These are phyloP conservation scores for Eupsilia transversa DNA, from an alignment of 2,888 invertebrate genomes.

Conservation along the genomic window DNA sequence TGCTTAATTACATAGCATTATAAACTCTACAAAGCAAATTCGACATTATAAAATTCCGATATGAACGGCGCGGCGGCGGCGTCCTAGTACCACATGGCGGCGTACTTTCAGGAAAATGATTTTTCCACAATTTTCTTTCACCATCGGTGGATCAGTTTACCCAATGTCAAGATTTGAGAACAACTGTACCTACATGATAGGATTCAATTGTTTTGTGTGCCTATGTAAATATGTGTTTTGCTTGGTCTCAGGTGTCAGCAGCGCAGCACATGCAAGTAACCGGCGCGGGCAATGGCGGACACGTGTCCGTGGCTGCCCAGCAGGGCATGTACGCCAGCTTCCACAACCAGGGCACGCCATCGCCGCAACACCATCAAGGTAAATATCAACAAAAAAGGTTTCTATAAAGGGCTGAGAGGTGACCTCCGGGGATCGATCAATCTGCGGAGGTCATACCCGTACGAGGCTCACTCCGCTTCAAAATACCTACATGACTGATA, in stretches of 20 bases:
- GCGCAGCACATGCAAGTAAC: conserved; percentile 96
- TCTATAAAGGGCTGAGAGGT: conserved; percentile 21
- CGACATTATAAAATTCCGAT: neutral
- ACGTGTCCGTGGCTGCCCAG: conserved; percentile 95
- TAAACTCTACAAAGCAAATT: neutral
- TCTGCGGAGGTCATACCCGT: conserved; percentile 48
- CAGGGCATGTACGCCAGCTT: conserved; percentile 94
- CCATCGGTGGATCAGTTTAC: neutral
- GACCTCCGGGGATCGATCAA: conserved; percentile 50
- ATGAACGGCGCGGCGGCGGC: neutral
- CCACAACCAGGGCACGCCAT: conserved; percentile 87
- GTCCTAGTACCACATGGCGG: neutral
- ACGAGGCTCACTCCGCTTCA: conserved; percentile 12
- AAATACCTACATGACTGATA: neutral
- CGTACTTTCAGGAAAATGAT: conserved; percentile 1
- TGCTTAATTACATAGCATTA: neutral
- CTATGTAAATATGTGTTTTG: neutral
- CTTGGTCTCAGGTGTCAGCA: conserved; percentile 93
- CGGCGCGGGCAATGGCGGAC: conserved; percentile 93
- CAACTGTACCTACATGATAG: neutral
- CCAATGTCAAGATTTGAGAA: neutral
- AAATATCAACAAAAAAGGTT: conserved; percentile 48
- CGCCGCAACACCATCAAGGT: conserved; percentile 89
- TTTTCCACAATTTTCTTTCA: conserved; percentile 8
- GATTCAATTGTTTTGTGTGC: neutral